phyloP scores from a whole-genome alignment of 1,140 invertebrate species.

The Halyomorpha halys region DNA sequence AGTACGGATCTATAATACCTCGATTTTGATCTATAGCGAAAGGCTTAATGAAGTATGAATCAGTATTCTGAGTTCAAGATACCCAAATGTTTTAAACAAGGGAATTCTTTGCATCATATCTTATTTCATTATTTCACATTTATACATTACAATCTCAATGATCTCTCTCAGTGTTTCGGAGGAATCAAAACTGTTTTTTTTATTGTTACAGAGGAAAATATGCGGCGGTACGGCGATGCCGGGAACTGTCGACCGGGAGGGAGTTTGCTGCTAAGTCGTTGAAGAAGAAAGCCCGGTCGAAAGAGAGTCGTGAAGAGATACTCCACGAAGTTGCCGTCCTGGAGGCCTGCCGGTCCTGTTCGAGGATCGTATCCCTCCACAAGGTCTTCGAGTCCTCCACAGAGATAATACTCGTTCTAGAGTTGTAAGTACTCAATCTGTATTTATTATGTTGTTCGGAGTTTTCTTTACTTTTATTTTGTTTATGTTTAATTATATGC shows the following conservation, averaged over 20 bases:
- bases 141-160: no score
- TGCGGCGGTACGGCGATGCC: conserved; percentile 80
- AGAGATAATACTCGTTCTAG: conserved; percentile 78
- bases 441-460: no score
- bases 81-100: no score
- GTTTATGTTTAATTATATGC: no score
- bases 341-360: conserved; percentile 63
- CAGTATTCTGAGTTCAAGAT: no score
- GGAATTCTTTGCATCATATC: no score
- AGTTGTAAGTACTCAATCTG: conserved; percentile 69
- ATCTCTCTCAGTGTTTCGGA: no score
- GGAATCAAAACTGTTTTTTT: not conserved
- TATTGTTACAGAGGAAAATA: conserved; percentile 77
- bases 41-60: no score
- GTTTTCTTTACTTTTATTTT: no score
- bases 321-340: conserved; percentile 85
- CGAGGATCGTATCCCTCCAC: conserved; percentile 72
- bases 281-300: conserved; percentile 70
- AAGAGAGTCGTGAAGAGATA: conserved; percentile 70
- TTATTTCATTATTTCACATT: no score
- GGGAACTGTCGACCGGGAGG: conserved; percentile 68
- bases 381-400: conserved; percentile 73
- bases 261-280: conserved; percentile 94
- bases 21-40: no score
- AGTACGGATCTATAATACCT: no score